Evolutionary conservation across 2,797 vertebrate species (phyloP).

Genomic region (Oceanodroma leucorhoa): DNA sequence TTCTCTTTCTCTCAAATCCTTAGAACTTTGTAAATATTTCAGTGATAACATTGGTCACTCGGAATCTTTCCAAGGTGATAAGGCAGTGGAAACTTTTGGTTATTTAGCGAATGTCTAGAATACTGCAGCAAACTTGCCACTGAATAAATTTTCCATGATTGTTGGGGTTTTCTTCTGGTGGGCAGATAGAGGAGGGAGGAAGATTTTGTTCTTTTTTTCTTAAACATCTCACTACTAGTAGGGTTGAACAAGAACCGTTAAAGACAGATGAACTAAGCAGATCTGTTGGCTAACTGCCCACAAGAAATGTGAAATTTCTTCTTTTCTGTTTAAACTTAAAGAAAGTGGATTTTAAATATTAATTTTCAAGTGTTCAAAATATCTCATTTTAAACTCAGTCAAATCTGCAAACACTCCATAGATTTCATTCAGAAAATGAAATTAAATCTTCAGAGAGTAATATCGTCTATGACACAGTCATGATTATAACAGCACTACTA

Average conservation of each 20-base stretch:
- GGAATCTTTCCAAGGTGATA: not conserved
- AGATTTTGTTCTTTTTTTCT: not conserved
- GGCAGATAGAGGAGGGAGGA: accelerated
- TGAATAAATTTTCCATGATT: not conserved
- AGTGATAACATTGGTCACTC: not conserved
- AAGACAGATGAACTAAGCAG: not conserved
- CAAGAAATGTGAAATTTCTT: not conserved
- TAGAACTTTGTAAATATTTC: not conserved
- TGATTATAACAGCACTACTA: not conserved
- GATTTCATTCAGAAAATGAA: not conserved
- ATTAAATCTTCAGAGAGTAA: not conserved
- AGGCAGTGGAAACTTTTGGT: not conserved
- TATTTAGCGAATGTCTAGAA: not conserved
- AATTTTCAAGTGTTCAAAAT: not conserved
- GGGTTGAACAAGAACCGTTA: not conserved
- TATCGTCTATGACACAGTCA: not conserved
- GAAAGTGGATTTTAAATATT: not conserved
- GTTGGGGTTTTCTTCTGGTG: not conserved
- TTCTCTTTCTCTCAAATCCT: not conserved
- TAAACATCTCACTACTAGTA: not conserved
- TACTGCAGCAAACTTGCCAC: not conserved
- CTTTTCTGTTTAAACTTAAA: not conserved
- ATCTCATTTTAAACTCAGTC: not conserved
- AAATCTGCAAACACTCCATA: not conserved
- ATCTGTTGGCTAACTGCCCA: not conserved